Evolutionary conservation across 2,113 vertebrate species (phyloP).

Genomic region (Salvelinus alpinus): DNA sequence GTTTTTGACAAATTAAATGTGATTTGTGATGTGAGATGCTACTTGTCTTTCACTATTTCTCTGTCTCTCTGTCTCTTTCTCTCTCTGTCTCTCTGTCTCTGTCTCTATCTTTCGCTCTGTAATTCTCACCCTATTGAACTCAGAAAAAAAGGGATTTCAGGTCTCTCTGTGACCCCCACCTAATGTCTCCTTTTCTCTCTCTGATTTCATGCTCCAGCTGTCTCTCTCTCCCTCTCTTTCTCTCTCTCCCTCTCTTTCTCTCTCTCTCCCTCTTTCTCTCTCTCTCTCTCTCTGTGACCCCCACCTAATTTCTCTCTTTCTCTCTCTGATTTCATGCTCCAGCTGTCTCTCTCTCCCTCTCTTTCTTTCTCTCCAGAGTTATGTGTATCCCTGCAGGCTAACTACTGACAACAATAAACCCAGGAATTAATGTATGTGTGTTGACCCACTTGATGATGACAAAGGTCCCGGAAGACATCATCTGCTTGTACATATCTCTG

Average conservation of each 20-base stretch:
- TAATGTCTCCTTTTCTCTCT: no score
- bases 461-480: neutral
- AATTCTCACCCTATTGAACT: neutral
- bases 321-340: neutral
- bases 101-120: no score
- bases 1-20: no score
- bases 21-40: no score
- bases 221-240: no score
- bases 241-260: rapidly evolving
- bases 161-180: neutral
- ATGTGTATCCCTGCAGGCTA: neutral
- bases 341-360: neutral
- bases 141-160: neutral
- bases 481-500: neutral
- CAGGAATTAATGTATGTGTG: neutral
- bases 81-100: no score
- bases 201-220: neutral
- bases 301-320: neutral
- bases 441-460: neutral
- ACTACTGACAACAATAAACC: neutral
- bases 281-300: neutral
- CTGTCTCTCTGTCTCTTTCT: neutral
- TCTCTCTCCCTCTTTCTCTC: rapidly evolving
- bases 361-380: neutral
- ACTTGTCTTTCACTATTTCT: neutral